These are phyloP conservation scores for Seira musarum DNA, from an alignment of 2,888 invertebrate species.

Conservation along the genomic window DNA sequence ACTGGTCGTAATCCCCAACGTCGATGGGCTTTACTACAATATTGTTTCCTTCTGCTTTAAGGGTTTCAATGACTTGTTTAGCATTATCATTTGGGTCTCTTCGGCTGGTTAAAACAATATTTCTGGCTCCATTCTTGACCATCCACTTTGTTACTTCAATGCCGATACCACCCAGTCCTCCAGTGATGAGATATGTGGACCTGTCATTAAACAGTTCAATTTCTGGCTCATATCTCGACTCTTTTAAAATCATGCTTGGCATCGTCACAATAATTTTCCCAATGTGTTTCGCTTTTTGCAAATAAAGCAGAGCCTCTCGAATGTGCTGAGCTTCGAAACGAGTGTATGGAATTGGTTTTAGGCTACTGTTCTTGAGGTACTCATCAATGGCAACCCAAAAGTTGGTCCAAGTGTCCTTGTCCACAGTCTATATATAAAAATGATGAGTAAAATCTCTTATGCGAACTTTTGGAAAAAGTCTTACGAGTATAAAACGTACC, in stretches of 20 bases:
- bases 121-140: slow-evolving; percentile 41
- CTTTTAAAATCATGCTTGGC: slow-evolving; percentile 32
- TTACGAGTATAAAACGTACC: too few relatives aligned
- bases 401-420: background rate
- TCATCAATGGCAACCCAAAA: slow-evolving; percentile 17
- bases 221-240: slow-evolving; percentile 22
- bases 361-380: background rate
- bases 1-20: slow-evolving; percentile 53
- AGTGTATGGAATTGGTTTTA: slow-evolving; percentile 39
- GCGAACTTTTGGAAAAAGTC: too few relatives aligned
- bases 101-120: slow-evolving; percentile 59
- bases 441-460: too few relatives aligned
- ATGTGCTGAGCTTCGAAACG: slow-evolving; percentile 43
- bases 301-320: slow-evolving; percentile 47
- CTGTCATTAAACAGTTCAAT: slow-evolving; percentile 33
- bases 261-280: slow-evolving; percentile 51
- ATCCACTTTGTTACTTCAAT: slow-evolving; percentile 56
- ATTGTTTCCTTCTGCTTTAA: slow-evolving; percentile 42
- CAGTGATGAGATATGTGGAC: slow-evolving; percentile 51
- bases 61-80: slow-evolving; percentile 42
- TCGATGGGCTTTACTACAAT: slow-evolving; percentile 42
- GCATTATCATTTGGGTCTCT: slow-evolving; percentile 43
- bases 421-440: too few relatives aligned
- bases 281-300: slow-evolving; percentile 57
- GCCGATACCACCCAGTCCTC: slow-evolving; percentile 51